Evolutionary conservation across 2,113 vertebrate species (phyloP).

Genomic region (Engystomops pustulosus): DNA sequence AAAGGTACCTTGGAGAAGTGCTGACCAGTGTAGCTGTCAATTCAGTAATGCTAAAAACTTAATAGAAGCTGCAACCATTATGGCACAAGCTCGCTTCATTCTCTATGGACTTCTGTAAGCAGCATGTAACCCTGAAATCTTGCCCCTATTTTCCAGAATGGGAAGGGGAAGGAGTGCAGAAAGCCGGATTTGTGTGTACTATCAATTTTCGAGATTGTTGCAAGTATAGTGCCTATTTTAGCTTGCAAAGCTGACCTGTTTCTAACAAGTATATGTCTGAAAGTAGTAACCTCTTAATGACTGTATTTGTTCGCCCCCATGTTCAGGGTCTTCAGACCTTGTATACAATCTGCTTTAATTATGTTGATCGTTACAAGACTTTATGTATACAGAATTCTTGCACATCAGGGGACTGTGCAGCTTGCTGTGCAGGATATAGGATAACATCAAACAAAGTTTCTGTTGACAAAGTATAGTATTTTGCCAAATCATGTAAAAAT

Average conservation of each 20-base stretch:
- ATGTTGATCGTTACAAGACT: background rate
- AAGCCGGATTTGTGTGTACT: too few species aligned
- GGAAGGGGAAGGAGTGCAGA: too few species aligned
- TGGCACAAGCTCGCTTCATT: too few species aligned
- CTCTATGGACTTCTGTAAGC: too few species aligned
- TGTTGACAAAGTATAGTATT: background rate
- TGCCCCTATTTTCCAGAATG: too few species aligned
- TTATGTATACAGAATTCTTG: background rate
- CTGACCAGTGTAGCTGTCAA: too few species aligned
- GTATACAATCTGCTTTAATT: background rate
- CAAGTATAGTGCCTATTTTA: too few species aligned
- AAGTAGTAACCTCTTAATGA: background rate
- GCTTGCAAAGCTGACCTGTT: background rate
- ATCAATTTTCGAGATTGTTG: too few species aligned
- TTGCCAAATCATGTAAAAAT: background rate
- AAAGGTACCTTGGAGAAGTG: too few species aligned
- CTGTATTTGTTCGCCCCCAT: background rate
- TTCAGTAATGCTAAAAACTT: too few species aligned
- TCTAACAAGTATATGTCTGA: background rate
- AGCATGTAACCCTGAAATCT: too few species aligned
- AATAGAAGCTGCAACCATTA: too few species aligned
- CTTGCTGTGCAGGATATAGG: background rate
- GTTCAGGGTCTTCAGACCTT: background rate
- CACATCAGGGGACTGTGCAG: background rate
- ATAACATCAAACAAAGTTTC: background rate